Conservation (phyloP, 2,888 invertebrate species). For the Fragum whitleyi region DNA sequence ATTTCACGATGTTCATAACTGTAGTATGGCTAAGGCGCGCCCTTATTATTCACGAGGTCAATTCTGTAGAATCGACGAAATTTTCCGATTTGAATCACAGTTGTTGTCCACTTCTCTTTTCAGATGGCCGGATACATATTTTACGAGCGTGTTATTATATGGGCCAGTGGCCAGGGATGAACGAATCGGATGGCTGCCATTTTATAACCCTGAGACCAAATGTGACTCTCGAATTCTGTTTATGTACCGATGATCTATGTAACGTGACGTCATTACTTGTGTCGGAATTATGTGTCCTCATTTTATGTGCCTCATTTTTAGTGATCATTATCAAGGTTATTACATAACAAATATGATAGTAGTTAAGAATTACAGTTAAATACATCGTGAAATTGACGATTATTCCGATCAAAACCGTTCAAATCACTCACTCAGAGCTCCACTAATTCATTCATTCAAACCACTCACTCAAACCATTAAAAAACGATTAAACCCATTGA, state of each 20-base stretch:
- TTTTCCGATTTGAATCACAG: too few relatives aligned
- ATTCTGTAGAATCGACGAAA: too few relatives aligned
- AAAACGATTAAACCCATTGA: too few relatives aligned
- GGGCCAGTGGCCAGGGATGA: conserved; percentile 34
- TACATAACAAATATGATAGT: not conserved
- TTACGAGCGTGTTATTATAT: conserved; percentile 48
- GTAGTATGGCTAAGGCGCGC: too few relatives aligned
- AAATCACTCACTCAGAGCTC: too few relatives aligned
- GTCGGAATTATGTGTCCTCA: not conserved
- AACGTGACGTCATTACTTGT: conserved; percentile 18
- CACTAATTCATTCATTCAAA: too few relatives aligned
- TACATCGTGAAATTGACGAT: too few relatives aligned
- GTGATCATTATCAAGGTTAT: not conserved
- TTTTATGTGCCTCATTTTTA: conserved; percentile 10
- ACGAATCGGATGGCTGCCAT: conserved; percentile 54
- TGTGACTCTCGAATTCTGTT: conserved; percentile 39
- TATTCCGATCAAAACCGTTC: too few relatives aligned
- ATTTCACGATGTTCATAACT: too few relatives aligned
- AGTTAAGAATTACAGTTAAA: too few relatives aligned
- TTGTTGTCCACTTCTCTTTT: conserved; percentile 1
- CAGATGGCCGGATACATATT: conserved; percentile 45
- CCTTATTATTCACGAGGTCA: too few relatives aligned
- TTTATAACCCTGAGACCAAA: not conserved
- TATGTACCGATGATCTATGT: conserved; percentile 53
- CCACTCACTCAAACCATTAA: too few relatives aligned